Conservation (phyloP, 2,797 vertebrate genomes). For the Myripristis murdjan region DNA sequence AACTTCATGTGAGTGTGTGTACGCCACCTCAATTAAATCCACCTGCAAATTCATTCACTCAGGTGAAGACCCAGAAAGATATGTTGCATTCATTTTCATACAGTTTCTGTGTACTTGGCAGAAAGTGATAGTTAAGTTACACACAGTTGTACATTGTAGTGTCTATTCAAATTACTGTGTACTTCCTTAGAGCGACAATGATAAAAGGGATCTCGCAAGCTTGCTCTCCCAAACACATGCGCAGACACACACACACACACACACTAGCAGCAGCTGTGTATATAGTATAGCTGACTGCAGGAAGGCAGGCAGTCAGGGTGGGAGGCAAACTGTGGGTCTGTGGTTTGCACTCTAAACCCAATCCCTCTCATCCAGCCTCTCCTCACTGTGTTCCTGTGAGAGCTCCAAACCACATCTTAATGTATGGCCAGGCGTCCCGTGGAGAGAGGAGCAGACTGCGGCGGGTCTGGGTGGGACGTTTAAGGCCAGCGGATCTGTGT, state of each 20-base stretch:
- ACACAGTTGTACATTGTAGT: constrained; percentile 4
- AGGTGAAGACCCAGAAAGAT: constrained; percentile 15
- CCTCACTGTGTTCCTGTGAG: constrained; percentile 77
- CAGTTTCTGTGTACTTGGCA: neutral
- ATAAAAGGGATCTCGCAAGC: constrained; percentile 41
- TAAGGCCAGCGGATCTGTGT: constrained; percentile 60
- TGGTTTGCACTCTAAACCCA: constrained; percentile 80
- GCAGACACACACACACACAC: constrained; percentile 30
- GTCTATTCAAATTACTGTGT: constrained; percentile 26
- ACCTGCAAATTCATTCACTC: constrained; percentile 22
- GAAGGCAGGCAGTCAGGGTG: constrained; percentile 62
- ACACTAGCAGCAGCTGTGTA: constrained; percentile 67
- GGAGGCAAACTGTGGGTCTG: constrained; percentile 80
- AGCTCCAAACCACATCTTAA: constrained; percentile 84
- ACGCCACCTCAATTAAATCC: constrained; percentile 28
- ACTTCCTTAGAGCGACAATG: constrained; percentile 37
- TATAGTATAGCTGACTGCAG: constrained; percentile 68
- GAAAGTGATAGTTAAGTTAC: neutral
- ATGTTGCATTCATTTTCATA: constrained; percentile 8
- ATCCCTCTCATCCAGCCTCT: constrained; percentile 81
- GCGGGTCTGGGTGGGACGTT: constrained; percentile 67
- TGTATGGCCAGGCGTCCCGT: constrained; percentile 79
- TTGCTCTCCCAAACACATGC: constrained; percentile 34
- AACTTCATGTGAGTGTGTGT: constrained; percentile 25
- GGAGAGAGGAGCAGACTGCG: constrained; percentile 77